Evolutionary conservation across 2,113 vertebrate genomes (phyloP).

Genomic region (Chamaea fasciata): DNA sequence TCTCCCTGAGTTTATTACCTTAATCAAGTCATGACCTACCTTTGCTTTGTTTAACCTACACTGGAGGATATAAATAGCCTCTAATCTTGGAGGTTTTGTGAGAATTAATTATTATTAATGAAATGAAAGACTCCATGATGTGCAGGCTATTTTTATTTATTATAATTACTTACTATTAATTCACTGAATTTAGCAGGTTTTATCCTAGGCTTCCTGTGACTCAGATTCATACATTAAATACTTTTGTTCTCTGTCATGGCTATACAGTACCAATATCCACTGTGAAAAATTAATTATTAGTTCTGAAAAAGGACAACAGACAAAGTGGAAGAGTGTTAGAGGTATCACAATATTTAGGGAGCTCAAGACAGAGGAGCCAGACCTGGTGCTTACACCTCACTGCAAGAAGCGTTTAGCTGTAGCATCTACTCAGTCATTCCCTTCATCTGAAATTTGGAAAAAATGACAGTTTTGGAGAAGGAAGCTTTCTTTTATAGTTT

Average conservation of each 20-base stretch:
- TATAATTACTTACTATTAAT: not conserved
- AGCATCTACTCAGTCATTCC: not conserved
- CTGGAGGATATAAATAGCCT: not conserved
- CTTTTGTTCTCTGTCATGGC: not conserved
- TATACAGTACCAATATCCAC: not conserved
- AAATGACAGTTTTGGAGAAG: not conserved
- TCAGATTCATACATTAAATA: not conserved
- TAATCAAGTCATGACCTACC: not conserved
- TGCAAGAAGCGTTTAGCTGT: not conserved
- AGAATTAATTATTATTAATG: constrained; percentile 38
- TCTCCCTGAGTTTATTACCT: not conserved
- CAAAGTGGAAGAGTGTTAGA: not conserved
- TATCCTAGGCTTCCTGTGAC: not conserved
- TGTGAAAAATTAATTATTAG: not conserved
- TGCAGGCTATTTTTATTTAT: constrained; percentile 35
- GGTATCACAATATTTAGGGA: not conserved
- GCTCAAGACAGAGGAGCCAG: not conserved
- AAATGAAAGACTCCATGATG: not conserved
- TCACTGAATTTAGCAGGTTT: not conserved
- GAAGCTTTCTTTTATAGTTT: not conserved
- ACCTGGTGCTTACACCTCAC: not conserved
- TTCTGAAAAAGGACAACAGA: not conserved
- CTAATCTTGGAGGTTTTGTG: not conserved
- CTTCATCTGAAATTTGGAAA: not conserved
- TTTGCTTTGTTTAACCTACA: constrained; percentile 5